Percentiles rank a stretch among this genome's conserved stretches.
Evolutionary conservation across 2,113 vertebrate genomes (phyloP).

Genomic region (Crypturellus undulatus): DNA sequence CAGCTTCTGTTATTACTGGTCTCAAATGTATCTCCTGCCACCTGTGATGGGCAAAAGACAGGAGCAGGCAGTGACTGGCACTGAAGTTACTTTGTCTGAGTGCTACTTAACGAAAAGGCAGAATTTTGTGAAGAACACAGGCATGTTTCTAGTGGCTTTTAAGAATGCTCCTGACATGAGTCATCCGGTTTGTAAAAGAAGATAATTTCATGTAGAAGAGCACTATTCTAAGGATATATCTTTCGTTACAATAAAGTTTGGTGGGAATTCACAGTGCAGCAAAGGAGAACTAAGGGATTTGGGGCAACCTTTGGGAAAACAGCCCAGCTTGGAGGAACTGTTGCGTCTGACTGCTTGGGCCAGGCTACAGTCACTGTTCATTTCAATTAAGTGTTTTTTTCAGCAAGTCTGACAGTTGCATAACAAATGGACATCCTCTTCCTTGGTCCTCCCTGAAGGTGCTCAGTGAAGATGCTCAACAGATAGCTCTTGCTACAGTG

Average conservation of each 20-base stretch:
- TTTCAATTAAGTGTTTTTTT: neutral
- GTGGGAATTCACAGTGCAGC: neutral
- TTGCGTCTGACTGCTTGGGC: neutral
- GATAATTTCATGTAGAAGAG: neutral
- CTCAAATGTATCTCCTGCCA: conserved; percentile 47
- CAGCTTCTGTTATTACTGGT: conserved; percentile 53
- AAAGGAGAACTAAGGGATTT: neutral
- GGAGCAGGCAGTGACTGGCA: neutral
- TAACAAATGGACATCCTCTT: neutral
- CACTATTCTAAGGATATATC: neutral
- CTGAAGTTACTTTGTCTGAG: neutral
- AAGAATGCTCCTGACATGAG: neutral
- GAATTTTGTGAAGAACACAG: neutral
- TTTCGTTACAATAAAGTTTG: neutral
- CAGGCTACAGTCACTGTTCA: neutral
- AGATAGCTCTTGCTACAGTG: neutral
- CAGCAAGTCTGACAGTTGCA: neutral
- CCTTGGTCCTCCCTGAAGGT: neutral
- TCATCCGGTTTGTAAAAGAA: neutral
- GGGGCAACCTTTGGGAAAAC: neutral
- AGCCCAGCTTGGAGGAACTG: neutral
- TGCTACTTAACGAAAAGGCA: conserved; percentile 2
- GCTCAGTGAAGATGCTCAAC: neutral
- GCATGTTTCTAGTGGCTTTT: neutral
- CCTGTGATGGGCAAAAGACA: conserved; percentile 23